Conservation (phyloP, 2,888 invertebrate genomes). For the Chrysina gloriosa region DNA sequence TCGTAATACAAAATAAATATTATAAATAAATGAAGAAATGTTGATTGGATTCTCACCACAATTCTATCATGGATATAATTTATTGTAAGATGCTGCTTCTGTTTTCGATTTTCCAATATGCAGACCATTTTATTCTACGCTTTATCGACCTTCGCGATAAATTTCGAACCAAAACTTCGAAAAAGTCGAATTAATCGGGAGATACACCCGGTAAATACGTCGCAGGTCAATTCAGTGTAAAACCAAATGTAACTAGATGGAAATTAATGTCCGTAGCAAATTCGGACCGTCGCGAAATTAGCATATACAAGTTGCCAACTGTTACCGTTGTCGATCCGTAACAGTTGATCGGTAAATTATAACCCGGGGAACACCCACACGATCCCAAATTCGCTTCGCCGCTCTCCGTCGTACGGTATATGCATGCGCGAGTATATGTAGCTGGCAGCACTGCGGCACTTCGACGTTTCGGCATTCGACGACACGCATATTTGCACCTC, state of each 20-base stretch:
- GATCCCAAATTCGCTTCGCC: background rate
- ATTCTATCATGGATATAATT: no score
- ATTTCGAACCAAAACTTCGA: no score
- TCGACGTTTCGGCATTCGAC: background rate
- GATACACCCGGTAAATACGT: no score
- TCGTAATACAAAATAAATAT: no score
- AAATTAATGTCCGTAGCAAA: conserved; percentile 17
- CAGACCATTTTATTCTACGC: no score
- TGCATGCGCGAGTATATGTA: no score
- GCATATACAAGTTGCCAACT: conserved; percentile 21
- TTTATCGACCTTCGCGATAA: no score
- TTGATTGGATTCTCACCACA: no score
- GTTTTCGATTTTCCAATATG: no score
- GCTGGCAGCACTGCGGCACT: background rate
- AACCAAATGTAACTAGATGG: conserved; percentile 16
- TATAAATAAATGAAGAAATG: no score
- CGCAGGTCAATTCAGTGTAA: conserved; percentile 3
- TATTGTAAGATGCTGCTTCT: no score
- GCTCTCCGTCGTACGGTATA: background rate
- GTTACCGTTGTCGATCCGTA: background rate
- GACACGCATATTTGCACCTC: background rate
- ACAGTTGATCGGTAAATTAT: conserved; percentile 16
- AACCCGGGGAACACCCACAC: conserved; percentile 1
- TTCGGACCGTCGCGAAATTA: conserved; percentile 6
- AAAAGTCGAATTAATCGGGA: no score